Base-by-base conservation (phyloP, 2,888 invertebrate genomes). In the Trichopoda pennipes region DNA sequence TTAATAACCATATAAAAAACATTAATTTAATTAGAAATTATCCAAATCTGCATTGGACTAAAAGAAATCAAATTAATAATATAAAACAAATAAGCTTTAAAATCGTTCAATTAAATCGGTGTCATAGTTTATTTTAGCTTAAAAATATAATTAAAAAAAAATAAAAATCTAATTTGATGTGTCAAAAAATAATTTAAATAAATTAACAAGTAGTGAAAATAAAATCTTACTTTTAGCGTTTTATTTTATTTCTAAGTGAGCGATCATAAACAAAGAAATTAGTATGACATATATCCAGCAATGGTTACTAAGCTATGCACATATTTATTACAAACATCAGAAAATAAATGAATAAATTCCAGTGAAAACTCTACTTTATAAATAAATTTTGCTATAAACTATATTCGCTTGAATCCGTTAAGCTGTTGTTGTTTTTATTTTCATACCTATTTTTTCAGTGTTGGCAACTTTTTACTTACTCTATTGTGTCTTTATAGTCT, bases 81-180 rank as follows among this genome's bases (percentile, higher is more conserved):
- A 38, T 38, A 38, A 38, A 14, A 66, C 9, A 32, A 66, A 16
- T 17, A 17, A 32, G 78, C 78, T 73, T 66, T 73, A 72, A 38
- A 16, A 61, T 49, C 55, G 47, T 60, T 66, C 72, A 66, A 79
- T 61, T 66, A 78, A 70, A 77, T 51, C 53, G 47, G 73, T 79
- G 61, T 80, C 70, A 66, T 66, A 77, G 73, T 80, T 60, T 75
- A n/a, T n/a, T 64, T 83, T 64, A 83, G 80, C 76, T 75, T 64
- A 74, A 70, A 78, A 68, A 60, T 75, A 49, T 44, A 32, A 61
- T 44, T 49, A 49, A 19, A 9, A 14, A 21, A n/a, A 61, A 23
- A 28, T 2, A 8, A 38, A 72, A 51, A 21, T n/a, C 28, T 58
- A 9, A 17, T 9, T 49, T 49, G 17, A 21, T 64, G 76, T 73